phyloP scores from a whole-genome alignment of 2,797 vertebrate genomes.

The Rousettus madagascariensis region DNA sequence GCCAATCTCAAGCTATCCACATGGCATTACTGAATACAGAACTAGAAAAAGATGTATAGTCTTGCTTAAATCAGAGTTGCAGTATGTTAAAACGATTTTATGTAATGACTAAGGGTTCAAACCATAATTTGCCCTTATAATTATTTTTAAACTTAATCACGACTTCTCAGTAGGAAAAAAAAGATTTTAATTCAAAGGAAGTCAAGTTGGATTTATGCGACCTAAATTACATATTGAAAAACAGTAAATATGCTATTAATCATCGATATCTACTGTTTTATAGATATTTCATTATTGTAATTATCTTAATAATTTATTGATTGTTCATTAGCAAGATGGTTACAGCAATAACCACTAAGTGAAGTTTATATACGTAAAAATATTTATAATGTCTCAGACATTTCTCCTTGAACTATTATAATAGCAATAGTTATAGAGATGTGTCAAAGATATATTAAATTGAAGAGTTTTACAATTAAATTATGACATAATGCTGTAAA shows the following conservation, averaged over 20 bases:
- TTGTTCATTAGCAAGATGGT: not conserved
- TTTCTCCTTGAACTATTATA: not conserved
- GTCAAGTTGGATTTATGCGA: not conserved
- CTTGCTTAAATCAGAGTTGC: not conserved
- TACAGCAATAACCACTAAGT: not conserved
- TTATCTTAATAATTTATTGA: not conserved
- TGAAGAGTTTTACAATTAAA: not conserved
- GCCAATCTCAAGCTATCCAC: not conserved
- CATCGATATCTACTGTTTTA: not conserved
- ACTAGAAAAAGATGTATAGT: not conserved
- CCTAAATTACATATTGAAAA: constrained; percentile 3
- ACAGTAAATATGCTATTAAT: not conserved
- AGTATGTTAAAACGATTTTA: not conserved
- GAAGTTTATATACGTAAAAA: not conserved
- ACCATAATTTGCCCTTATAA: not conserved
- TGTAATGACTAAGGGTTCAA: not conserved
- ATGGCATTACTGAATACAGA: not conserved
- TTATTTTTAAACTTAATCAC: not conserved
- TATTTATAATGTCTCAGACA: not conserved
- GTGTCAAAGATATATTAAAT: not conserved
- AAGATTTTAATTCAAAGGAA: not conserved
- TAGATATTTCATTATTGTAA: not conserved
- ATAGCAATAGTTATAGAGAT: not conserved
- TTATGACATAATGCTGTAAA: not conserved
- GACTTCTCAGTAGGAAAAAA: not conserved